Percentiles rank a stretch among this genome's conserved stretches.
Conservation (phyloP, 2,113 vertebrate genomes). For the Anseranas semipalmata region DNA sequence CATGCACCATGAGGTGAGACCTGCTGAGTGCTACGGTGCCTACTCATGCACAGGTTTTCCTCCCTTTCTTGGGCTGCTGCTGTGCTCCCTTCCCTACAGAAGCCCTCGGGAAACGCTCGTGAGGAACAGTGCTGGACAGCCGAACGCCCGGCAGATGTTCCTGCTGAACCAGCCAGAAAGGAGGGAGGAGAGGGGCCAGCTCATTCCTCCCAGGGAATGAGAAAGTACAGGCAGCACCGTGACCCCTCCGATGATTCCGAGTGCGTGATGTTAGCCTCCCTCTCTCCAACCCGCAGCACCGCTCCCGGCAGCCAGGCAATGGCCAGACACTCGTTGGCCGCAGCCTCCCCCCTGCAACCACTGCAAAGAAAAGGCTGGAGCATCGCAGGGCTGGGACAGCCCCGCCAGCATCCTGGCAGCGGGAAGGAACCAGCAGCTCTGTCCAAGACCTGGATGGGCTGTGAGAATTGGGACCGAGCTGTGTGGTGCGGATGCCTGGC, state of each 20-base stretch:
- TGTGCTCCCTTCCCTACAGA: neutral
- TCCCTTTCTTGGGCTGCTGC: neutral
- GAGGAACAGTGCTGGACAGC: neutral
- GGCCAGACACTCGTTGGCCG: neutral
- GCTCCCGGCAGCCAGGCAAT: neutral
- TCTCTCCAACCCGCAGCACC: neutral
- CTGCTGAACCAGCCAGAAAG: neutral
- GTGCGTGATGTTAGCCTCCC: fast-evolving
- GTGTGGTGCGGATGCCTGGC: neutral
- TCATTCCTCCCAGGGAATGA: neutral
- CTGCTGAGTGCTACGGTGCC: fast-evolving
- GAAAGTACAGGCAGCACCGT: neutral
- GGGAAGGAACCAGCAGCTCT: neutral
- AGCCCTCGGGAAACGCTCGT: neutral
- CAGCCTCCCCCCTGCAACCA: neutral
- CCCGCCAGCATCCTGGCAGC: neutral
- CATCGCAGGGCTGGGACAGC: neutral
- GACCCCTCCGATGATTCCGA: neutral
- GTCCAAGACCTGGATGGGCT: neutral
- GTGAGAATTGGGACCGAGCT: fast-evolving
- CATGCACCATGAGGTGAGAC: fast-evolving
- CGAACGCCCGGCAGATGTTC: neutral
- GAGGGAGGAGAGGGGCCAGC: neutral
- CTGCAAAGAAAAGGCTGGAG: neutral
- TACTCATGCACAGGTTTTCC: fast-evolving